A percentile compares a stretch with the other conserved stretches of the same genome.
phyloP scores from a whole-genome alignment of 1,140 invertebrate genomes.

The Drosophila burlai region DNA sequence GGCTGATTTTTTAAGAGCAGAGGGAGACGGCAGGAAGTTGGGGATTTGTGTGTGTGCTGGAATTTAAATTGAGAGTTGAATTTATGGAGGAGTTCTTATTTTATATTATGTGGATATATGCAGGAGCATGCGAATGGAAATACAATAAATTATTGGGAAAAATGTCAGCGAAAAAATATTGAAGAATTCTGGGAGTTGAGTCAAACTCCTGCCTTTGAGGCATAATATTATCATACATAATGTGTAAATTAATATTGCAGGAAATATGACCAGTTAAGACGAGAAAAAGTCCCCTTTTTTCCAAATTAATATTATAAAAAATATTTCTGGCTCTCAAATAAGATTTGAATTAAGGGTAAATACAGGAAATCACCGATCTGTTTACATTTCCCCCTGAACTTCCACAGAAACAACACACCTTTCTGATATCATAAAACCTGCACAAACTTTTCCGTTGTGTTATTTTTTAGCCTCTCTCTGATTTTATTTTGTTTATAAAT shows the following conservation, averaged over 20 bases:
- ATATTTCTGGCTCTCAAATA: background rate
- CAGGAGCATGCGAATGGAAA: slow-evolving; percentile 2
- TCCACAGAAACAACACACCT: slow-evolving; percentile 3
- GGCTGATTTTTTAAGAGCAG: slow-evolving; percentile 23
- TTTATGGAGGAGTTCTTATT: slow-evolving; percentile 35
- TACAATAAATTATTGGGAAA: slow-evolving; percentile 34
- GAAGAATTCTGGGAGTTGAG: slow-evolving; percentile 4
- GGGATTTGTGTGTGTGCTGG: slow-evolving; percentile 19
- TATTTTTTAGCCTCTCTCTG: slow-evolving; percentile 1
- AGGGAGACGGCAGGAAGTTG: slow-evolving; percentile 23
- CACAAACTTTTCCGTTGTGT: background rate
- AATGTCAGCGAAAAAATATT: background rate
- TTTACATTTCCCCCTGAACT: background rate
- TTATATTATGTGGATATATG: slow-evolving; percentile 26
- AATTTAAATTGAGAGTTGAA: slow-evolving; percentile 42
- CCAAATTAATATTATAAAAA: background rate
- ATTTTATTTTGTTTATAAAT: slow-evolving; percentile 38
- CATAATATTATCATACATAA: background rate
- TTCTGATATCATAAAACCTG: background rate
- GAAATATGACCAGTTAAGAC: background rate
- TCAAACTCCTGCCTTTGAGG: background rate
- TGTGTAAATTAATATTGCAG: background rate
- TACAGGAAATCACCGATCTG: background rate
- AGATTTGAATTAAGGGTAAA: background rate
- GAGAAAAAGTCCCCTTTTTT: background rate